Base-by-base conservation (phyloP, 1,140 invertebrate genomes). In the Sitophilus oryzae region DNA sequence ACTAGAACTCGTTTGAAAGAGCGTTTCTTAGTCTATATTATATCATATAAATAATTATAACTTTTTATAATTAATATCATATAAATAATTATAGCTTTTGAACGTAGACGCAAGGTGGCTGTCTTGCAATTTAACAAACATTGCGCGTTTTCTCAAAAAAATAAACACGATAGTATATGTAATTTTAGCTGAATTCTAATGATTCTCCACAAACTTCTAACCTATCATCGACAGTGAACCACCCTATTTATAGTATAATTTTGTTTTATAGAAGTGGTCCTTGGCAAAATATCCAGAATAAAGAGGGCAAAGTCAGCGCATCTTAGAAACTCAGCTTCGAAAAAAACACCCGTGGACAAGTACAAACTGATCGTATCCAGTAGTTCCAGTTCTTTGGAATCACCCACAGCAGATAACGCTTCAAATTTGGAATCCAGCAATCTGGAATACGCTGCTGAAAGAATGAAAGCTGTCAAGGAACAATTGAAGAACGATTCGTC, bases 241-340 rank as follows among this genome's bases (percentile, higher is more conserved):
- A 50, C 19, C 19, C 2, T 10, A 44, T n/a, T 52, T 51, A 0
- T 15, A 21, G 11, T 1, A 0, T 23, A 50, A 8, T 23, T 25
- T 42, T 8, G 6, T 16, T 22, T 36, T 23, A 22, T 67, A 59
- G 74, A 76, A 48, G 67, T 65, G 14, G 66, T 82, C 36, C 68
- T 85, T 21, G 82, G 80, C 4, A 79, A 77, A 56, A 73, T 82
- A 1, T 78, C 79, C 2, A 71, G 81, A 51, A 71, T 77, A 11
- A 73, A 78, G 20, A 69, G 81, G 58, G 81, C 82, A 10, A 79
- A 78, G 68, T 83, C 79, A 16, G 77, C 78, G 1, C 64, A 76
- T 38, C 67, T 71, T 25, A 68, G 72, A 48, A 70, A 71, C 38
- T 69, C 70, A 38, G 73, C 74, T 6, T 62, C 64, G 34, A 71